Conservation (phyloP, 2,888 invertebrate species). For the Drosophila nr. perissopoda region DNA sequence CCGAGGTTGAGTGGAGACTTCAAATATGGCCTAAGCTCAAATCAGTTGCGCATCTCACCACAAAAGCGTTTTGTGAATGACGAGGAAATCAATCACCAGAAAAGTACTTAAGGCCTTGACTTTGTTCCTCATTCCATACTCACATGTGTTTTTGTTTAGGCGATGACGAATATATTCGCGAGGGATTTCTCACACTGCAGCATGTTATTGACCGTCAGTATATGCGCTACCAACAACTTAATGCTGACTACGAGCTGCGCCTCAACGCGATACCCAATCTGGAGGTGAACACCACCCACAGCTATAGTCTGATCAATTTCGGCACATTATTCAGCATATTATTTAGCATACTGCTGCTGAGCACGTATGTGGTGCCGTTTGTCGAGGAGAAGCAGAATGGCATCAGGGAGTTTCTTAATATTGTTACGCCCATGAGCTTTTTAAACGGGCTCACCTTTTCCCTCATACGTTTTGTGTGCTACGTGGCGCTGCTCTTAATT, state of each 20-base stretch:
- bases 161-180: conserved; percentile 85
- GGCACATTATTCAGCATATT: conserved; percentile 78
- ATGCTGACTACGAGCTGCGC: conserved; percentile 56
- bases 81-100: conserved; percentile 77
- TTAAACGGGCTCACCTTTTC: conserved; percentile 84
- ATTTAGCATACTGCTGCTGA: conserved; percentile 76
- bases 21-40: conserved; percentile 86
- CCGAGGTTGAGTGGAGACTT: conserved; percentile 19
- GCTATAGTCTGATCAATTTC: conserved; percentile 70
- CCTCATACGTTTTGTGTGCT: conserved; percentile 76
- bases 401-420: conserved; percentile 85
- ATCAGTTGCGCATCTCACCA: conserved; percentile 82
- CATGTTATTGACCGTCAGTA: conserved; percentile 87
- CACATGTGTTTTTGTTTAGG: conserved; percentile 69
- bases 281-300: conserved; percentile 58
- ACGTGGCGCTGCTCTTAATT: conserved; percentile 60
- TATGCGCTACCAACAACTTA: conserved; percentile 81
- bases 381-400: conserved; percentile 88
- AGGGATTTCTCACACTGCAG: conserved; percentile 87
- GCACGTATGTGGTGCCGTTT: conserved; percentile 86
- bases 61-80: conserved; percentile 81
- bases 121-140: conserved; percentile 9
- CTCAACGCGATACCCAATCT: conserved; percentile 76
- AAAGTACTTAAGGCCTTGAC: conserved; percentile 51
- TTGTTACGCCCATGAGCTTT: conserved; percentile 83